Percentiles rank a stretch among this genome's conserved stretches.
Conservation (phyloP, 2,888 invertebrate genomes). For the Busseola fusca region DNA sequence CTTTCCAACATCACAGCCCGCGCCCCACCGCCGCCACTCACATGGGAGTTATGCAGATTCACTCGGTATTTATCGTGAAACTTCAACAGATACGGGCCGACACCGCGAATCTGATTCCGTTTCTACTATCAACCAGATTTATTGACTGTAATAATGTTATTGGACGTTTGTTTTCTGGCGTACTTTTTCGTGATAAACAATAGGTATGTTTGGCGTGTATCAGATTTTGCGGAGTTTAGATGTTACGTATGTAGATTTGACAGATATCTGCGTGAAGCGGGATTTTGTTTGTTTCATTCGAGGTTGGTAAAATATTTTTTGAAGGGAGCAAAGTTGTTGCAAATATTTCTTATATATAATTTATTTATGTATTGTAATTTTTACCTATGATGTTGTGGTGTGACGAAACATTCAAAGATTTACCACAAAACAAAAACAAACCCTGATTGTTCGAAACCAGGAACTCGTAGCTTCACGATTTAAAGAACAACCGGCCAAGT, state of each 20-base stretch:
- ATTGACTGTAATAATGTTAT: conserved; percentile 78
- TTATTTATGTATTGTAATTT: conserved; percentile 21
- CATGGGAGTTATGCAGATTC: conserved; percentile 87
- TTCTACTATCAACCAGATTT: conserved; percentile 82
- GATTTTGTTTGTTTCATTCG: conserved; percentile 45
- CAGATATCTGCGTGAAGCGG: conserved; percentile 47
- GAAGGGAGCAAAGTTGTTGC: conserved; percentile 26
- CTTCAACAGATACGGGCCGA: conserved; percentile 87
- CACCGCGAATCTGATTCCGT: conserved; percentile 88
- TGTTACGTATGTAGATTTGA: conserved; percentile 54
- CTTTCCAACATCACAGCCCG: conserved; percentile 19
- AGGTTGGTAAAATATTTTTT: conserved; percentile 41
- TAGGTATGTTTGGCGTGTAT: conserved; percentile 63
- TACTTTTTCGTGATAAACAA: conserved; percentile 61
- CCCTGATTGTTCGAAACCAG: no score
- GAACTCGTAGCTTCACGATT: background rate
- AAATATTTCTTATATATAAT: conserved; percentile 16
- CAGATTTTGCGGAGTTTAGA: conserved; percentile 57
- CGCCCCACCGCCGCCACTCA: conserved; percentile 76
- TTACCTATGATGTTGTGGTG: background rate
- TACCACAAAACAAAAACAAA: background rate
- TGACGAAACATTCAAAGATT: background rate
- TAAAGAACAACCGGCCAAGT: no score
- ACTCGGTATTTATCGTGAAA: conserved; percentile 85
- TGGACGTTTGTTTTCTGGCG: conserved; percentile 56